phyloP scores from a whole-genome alignment of 2,113 vertebrate species.

The Hemibates koningsi region DNA sequence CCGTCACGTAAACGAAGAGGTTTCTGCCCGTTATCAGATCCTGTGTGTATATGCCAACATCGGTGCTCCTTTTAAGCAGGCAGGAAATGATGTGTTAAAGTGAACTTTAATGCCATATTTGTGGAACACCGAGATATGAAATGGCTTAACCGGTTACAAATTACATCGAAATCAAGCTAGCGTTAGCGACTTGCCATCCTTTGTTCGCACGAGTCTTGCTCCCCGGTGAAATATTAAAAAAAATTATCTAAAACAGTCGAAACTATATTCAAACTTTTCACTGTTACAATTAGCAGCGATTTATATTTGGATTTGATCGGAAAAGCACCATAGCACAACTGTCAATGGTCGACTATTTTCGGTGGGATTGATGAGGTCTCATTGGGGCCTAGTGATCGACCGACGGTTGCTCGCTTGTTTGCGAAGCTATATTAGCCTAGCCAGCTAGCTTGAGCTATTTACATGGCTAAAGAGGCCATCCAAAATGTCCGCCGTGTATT shows the following conservation, averaged over 20 bases:
- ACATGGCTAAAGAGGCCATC: slow-evolving; percentile 37
- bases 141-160: background rate
- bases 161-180: background rate
- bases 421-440: slow-evolving; percentile 19
- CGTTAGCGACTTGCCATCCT: slow-evolving; percentile 39
- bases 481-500: slow-evolving; percentile 76
- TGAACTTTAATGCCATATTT: background rate
- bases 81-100: background rate
- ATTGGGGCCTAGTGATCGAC: slow-evolving; percentile 1
- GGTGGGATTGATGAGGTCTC: background rate
- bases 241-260: background rate
- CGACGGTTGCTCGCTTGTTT: background rate
- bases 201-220: slow-evolving; percentile 41
- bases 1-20: background rate
- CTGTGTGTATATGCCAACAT: background rate
- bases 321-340: background rate
- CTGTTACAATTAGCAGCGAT: accelerated
- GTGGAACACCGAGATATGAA: background rate
- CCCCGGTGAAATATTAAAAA: background rate
- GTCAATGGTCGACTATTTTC: background rate
- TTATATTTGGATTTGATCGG: accelerated
- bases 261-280: accelerated
- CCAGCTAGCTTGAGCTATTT: slow-evolving; percentile 28
- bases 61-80: too few relatives aligned
- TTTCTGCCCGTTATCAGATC: background rate